Evolutionary conservation across 2,113 vertebrate genomes (phyloP).

Genomic region (Callipepla californica): DNA sequence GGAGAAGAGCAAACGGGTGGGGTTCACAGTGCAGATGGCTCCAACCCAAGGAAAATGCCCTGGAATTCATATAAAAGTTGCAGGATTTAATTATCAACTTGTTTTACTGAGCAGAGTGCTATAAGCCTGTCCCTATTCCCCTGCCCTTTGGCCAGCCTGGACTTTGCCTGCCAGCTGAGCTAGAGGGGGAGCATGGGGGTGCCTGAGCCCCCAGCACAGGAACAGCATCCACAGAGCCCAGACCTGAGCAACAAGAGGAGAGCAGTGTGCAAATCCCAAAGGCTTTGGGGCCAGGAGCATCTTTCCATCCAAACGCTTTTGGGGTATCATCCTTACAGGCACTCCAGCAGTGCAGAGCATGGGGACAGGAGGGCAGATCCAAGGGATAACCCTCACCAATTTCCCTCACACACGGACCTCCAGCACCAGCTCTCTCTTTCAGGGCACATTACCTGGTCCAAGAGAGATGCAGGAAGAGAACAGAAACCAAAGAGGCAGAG

Average conservation of each 20-base stretch:
- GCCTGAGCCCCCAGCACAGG: too few relatives aligned
- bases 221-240: neutral
- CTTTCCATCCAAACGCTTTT: neutral
- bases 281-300: neutral
- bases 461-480: neutral
- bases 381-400: neutral
- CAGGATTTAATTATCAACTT: neutral
- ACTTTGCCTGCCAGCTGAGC: neutral
- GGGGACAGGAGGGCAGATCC: neutral
- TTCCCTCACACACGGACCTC: neutral
- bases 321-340: too few relatives aligned
- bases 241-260: neutral
- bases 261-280: neutral
- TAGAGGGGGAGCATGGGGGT: neutral
- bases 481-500: too few relatives aligned
- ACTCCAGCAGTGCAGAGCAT: neutral
- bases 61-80: neutral
- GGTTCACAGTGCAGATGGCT: neutral
- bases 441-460: neutral
- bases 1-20: neutral
- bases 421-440: neutral
- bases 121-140: neutral
- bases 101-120: neutral
- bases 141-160: neutral
- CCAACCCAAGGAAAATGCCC: neutral